phyloP scores from a whole-genome alignment of 2,888 invertebrate genomes.

The Cheiracanthium punctorium region DNA sequence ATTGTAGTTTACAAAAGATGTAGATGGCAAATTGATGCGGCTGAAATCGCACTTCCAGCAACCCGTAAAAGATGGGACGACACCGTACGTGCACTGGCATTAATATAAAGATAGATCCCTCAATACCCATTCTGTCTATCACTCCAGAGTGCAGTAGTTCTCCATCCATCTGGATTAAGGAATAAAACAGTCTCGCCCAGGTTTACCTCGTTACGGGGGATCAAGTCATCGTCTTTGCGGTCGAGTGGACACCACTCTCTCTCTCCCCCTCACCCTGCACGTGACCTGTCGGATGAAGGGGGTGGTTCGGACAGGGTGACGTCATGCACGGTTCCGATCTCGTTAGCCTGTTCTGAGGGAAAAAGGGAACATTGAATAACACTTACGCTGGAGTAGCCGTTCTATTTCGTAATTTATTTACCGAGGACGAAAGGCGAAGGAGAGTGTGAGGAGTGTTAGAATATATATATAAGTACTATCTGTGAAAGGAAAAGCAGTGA shows the following conservation, averaged over 20 bases:
- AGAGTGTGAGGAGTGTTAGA: no score
- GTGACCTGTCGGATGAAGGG: conserved; percentile 45
- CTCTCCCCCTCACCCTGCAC: conserved; percentile 29
- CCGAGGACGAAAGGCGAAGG: no score
- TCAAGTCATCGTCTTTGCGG: conserved; percentile 47
- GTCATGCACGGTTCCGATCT: conserved; percentile 42
- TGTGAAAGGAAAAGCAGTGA: no score
- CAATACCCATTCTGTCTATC: no score
- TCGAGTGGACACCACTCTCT: conserved; percentile 34
- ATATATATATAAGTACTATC: no score
- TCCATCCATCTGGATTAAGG: not conserved
- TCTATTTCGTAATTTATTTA: no score
- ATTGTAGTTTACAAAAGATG: no score
- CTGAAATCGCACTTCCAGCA: no score
- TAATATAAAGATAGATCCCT: no score
- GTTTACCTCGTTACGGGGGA: conserved; percentile 11
- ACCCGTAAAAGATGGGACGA: no score
- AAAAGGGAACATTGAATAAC: not conserved
- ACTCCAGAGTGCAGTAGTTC: not conserved
- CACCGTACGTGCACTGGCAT: no score
- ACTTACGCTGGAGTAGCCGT: not conserved
- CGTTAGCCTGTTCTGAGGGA: conserved; percentile 22
- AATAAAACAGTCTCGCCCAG: not conserved
- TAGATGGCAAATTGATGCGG: no score
- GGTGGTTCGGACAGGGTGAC: conserved; percentile 27